A percentile compares a stretch with the other conserved stretches of the same genome.
Evolutionary conservation across 2,888 invertebrate genomes (phyloP).

Genomic region (Antitype chi): DNA sequence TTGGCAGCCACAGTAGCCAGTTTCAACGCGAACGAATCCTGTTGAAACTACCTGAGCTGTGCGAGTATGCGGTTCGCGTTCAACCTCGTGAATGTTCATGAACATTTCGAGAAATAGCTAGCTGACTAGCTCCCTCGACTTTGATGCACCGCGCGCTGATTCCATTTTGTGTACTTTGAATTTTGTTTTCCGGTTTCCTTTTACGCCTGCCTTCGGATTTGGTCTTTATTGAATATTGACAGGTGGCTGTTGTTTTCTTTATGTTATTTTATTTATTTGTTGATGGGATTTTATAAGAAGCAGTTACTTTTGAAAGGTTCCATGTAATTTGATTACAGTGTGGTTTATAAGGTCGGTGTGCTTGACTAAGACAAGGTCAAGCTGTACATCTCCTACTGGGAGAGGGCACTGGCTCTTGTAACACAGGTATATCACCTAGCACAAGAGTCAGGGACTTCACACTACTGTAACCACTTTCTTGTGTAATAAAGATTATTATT

Average conservation of each 20-base stretch:
- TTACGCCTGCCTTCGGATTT: conserved; percentile 15
- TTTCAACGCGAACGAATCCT: conserved; percentile 53
- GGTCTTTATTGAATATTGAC: conserved; percentile 27
- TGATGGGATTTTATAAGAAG: not conserved
- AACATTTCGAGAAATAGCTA: conserved; percentile 52
- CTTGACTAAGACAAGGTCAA: not conserved
- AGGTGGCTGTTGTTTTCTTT: conserved; percentile 23
- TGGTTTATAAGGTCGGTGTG: not conserved
- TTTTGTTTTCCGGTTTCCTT: conserved; percentile 42
- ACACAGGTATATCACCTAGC: too few species aligned
- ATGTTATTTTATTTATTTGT: conserved; percentile 9
- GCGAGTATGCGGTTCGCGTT: conserved; percentile 49
- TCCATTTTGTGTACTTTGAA: conserved; percentile 45
- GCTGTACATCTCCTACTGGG: too few species aligned
- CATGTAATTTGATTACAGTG: not conserved
- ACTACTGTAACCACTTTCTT: too few species aligned
- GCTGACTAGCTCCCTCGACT: conserved; percentile 45
- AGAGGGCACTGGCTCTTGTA: too few species aligned
- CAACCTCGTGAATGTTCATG: conserved; percentile 53
- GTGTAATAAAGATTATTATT: too few species aligned
- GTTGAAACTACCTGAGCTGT: conserved; percentile 47
- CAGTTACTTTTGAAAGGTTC: not conserved
- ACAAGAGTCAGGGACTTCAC: too few species aligned
- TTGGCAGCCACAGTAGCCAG: conserved; percentile 41
- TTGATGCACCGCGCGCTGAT: conserved; percentile 42